Base-by-base conservation (phyloP, 2,888 invertebrate species). In the Archaeoteleia sp. region DNA sequence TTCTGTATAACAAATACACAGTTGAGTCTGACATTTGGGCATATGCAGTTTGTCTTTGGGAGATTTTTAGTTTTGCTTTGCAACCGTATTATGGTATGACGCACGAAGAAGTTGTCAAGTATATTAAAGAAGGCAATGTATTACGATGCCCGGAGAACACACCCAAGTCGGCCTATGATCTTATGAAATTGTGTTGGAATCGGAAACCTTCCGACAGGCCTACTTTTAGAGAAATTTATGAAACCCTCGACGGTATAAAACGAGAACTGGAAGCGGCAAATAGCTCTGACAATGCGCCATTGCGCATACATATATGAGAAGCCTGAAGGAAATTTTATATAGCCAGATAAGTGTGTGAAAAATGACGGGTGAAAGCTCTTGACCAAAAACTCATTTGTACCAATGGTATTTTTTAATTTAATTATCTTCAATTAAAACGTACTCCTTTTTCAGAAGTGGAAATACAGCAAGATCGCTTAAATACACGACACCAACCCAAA, bases 1-100 rank as follows among this genome's bases (percentile, higher is more conserved):
- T 98, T 84, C 88, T 97, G 49, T 97, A 96, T 84, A 97, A 97
- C 86, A 96, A 96, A 85, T 98, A 97, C 86, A 97, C 97, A 8
- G 89, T 95, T 67, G 96, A 97, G 85, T 96, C 97, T 7, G 98
- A 98, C 87, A 95, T 98, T 0, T 98, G 97, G 97, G 97, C 97
- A 8, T 98, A 94, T 87, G 98, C 97, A 46, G 95, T 98, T 10
- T 95, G 96, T 80, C 87, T 97, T 34, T 98, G 97, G 97, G 98
- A 98, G 87, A 95, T 97, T 81, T 97, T 97, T 86, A 95, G 96
- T 39, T 97, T 95, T 86, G 97, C 97, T 14, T 88, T 97, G 67
- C 97, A 98, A 86, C 98, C 98, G 5, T 98, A 98, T 82, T 97
- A 95, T 85, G 97, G 97, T 2, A 94, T 97, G 93, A 96, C 96